These are phyloP conservation scores for Cylloceria caligata DNA, from an alignment of 2,888 invertebrate species.

Conservation along the genomic window DNA sequence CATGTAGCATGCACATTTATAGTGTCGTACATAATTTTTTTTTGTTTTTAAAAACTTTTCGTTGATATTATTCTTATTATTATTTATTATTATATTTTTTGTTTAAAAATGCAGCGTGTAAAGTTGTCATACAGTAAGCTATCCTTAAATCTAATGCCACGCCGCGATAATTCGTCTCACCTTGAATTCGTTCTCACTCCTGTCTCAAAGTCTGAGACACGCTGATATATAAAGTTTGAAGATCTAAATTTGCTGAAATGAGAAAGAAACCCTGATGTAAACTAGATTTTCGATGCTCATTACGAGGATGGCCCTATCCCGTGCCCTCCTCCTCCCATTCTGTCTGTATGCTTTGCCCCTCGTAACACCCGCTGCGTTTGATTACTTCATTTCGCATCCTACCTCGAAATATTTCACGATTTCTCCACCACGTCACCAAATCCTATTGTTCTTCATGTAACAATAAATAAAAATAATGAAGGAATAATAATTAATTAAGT, in stretches of 20 bases:
- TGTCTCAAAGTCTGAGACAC: constrained; percentile 87
- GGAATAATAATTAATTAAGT: constrained; percentile 4
- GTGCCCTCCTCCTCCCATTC: constrained; percentile 81
- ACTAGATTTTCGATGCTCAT: constrained; percentile 76
- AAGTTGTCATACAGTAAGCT: constrained; percentile 81
- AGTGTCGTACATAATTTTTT: constrained; percentile 71
- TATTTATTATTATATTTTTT: constrained; percentile 52
- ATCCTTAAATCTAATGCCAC: constrained; percentile 82
- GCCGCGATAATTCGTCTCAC: constrained; percentile 85
- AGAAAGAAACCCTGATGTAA: constrained; percentile 85
- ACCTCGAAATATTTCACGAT: constrained; percentile 33
- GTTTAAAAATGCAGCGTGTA: constrained; percentile 79
- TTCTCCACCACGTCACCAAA: constrained; percentile 68
- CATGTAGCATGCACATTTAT: constrained; percentile 81
- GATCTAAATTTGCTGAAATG: constrained; percentile 87
- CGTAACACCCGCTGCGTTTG: constrained; percentile 2
- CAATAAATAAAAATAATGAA: background rate
- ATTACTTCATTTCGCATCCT: constrained; percentile 28
- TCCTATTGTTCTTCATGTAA: constrained; percentile 43
- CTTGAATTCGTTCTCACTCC: constrained; percentile 86
- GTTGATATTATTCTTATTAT: background rate
- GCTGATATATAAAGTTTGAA: constrained; percentile 86
- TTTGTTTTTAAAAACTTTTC: constrained; percentile 21
- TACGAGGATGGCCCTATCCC: constrained; percentile 82
- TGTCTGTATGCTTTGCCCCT: constrained; percentile 75